These are phyloP conservation scores for Brachionus rubens DNA, from an alignment of 1,140 invertebrate genomes.

Conservation along the genomic window DNA sequence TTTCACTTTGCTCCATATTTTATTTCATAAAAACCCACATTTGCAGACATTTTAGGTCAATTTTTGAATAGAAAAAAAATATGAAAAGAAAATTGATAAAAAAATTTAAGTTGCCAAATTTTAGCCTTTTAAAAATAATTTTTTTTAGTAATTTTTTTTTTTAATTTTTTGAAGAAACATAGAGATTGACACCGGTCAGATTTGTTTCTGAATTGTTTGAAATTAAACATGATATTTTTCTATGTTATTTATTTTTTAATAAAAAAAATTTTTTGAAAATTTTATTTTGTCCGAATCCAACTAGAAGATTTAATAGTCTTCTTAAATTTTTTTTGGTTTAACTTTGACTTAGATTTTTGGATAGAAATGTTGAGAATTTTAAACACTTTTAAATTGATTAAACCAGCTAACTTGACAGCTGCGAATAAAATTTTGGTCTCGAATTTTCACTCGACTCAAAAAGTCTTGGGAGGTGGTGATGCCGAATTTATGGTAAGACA, in stretches of 20 bases:
- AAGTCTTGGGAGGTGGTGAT: conserved; percentile 18
- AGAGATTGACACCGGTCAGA: conserved; percentile 26
- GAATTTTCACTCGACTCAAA: neutral
- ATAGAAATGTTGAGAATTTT: neutral
- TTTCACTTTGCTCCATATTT: no score
- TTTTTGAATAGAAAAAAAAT: no score
- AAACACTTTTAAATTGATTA: neutral
- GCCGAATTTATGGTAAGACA: conserved; percentile 39
- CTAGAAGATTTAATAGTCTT: conserved; percentile 27
- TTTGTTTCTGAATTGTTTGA: conserved; percentile 1
- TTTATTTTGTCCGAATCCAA: neutral
- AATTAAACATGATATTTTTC: neutral
- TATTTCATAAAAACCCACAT: no score
- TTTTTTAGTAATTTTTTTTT: neutral
- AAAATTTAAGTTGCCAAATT: no score
- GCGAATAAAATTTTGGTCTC: neutral
- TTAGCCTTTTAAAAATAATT: no score
- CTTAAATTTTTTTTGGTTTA: neutral
- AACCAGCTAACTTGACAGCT: neutral
- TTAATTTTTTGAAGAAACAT: neutral
- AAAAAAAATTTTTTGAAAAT: no score
- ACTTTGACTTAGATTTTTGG: no score
- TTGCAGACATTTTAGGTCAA: no score
- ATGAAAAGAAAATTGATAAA: no score
- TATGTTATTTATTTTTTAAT: no score